Conservation (phyloP, 2,888 invertebrate species). For the Podotricha telesiphe region DNA sequence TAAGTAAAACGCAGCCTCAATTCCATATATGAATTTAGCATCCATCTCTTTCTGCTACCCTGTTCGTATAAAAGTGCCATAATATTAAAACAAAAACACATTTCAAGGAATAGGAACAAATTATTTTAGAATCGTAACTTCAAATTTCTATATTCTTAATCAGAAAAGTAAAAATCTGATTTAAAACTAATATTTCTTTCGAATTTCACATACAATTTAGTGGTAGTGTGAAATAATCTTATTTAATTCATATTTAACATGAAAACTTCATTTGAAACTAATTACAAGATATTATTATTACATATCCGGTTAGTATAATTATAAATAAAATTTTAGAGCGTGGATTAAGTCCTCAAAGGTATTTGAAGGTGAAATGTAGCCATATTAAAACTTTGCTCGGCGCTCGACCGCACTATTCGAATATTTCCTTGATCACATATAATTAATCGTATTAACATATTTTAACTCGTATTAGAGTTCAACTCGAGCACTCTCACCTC, state of each 20-base stretch:
- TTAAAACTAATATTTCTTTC: too few species aligned
- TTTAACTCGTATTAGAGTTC: conserved; percentile 73
- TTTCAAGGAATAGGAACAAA: too few species aligned
- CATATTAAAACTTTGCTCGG: conserved; percentile 42
- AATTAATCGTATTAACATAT: conserved; percentile 67
- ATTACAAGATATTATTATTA: conserved; percentile 17
- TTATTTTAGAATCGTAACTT: too few species aligned
- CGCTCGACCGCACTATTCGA: conserved; percentile 40
- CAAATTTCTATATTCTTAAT: too few species aligned
- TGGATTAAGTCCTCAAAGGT: conserved; percentile 39
- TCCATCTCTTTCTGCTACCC: too few species aligned
- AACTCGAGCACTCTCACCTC: conserved; percentile 72
- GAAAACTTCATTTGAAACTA: conserved; percentile 23
- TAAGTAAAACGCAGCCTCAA: not conserved
- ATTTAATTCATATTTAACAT: not conserved
- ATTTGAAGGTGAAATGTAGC: conserved; percentile 45
- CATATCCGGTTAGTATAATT: conserved; percentile 36
- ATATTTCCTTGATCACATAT: conserved; percentile 48
- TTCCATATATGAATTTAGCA: not conserved
- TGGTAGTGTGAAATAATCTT: conserved; percentile 7
- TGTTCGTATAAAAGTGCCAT: too few species aligned
- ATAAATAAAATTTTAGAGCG: conserved; percentile 33
- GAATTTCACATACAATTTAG: too few species aligned
- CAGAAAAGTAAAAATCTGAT: too few species aligned
- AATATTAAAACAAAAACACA: too few species aligned